Base-by-base conservation (phyloP, 2,797 vertebrate species). In the Manis javanica region DNA sequence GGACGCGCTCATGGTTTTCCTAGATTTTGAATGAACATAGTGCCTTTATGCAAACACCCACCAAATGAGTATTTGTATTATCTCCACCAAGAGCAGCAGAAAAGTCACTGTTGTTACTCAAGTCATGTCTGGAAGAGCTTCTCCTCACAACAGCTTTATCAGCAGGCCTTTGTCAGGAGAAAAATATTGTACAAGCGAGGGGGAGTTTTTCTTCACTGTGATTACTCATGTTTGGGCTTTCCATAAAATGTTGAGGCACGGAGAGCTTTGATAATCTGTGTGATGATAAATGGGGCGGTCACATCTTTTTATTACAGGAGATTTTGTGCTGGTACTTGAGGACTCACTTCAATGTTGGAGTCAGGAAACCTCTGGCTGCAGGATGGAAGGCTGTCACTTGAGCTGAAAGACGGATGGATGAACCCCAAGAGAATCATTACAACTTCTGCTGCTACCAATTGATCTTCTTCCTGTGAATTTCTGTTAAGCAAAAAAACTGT, bases 321-420 rank as follows among this genome's bases (percentile, higher is more conserved):
- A 87, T 87, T 86, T 9, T 46, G 57, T 37, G 49, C 51, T 1
- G 39, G 46, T n/a, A 14, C 66, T 71, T 71, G 72, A 77, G 81
- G 69, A n/a, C 39, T 31, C 19, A 15, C 88, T 78, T 34, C 42
- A 26, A 0, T 31, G 85, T 86, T 53, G 86, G 57, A 92, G 51
- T 51, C 69, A 66, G 89, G 82, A 84, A 96, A 78, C 31, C 94
- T 72, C 77, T 86, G 79, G 90, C 55, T 63, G 82, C 74, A 24
- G 7, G 8, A 1, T 4, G 23, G 53, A 79, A 83, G 71, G 77
- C 29, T 59, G 57, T 87, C 71, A 85, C 81, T 46, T 24, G 51
- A 93, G 72, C 53, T 26, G 87, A 82, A 93, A 89, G 84, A 75
- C 29, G 23, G 90, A 59, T 0, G 66, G 74, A 31, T 13, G 46